Percentiles rank a stretch among this genome's conserved stretches.
These are phyloP conservation scores for Tachina fera DNA, from an alignment of 2,888 invertebrate species.

Conservation along the genomic window DNA sequence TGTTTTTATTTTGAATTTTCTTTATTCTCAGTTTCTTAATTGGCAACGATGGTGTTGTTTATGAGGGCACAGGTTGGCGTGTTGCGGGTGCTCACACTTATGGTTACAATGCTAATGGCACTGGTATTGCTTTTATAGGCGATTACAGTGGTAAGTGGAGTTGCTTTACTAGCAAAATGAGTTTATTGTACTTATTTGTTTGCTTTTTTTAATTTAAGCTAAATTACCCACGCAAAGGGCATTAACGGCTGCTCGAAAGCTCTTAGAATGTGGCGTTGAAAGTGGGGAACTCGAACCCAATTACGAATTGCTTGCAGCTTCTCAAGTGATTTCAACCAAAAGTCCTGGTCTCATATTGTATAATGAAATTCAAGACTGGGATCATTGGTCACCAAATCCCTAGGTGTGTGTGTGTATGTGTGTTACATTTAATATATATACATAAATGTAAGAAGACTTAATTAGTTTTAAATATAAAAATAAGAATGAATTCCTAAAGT, in stretches of 20 bases:
- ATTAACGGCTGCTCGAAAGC: conserved; percentile 81
- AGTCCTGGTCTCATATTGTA: conserved; percentile 84
- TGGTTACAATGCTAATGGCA: conserved; percentile 85
- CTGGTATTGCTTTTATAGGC: conserved; percentile 87
- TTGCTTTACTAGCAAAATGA: not conserved
- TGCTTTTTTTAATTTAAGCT: conserved; percentile 76
- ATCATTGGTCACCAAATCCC: conserved; percentile 79
- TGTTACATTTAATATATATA: not conserved
- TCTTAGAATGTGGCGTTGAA: conserved; percentile 83
- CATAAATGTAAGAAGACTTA: not conserved
- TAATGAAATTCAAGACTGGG: conserved; percentile 84
- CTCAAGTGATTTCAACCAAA: conserved; percentile 82
- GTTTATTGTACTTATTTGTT: not conserved
- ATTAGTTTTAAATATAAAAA: conserved; percentile 3
- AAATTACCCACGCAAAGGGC: conserved; percentile 81
- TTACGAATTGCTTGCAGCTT: conserved; percentile 83
- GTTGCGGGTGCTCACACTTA: conserved; percentile 85
- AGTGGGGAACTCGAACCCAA: conserved; percentile 81
- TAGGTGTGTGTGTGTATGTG: conserved; percentile 55
- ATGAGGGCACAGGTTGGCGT: conserved; percentile 87
- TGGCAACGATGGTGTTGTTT: conserved; percentile 87
- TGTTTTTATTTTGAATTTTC: not conserved
- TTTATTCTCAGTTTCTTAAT: conserved; percentile 84
- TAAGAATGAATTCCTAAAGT: too few species aligned
- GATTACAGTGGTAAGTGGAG: conserved; percentile 82